Conservation (phyloP, 2,113 vertebrate genomes). For the Carettochelys insculpta region DNA sequence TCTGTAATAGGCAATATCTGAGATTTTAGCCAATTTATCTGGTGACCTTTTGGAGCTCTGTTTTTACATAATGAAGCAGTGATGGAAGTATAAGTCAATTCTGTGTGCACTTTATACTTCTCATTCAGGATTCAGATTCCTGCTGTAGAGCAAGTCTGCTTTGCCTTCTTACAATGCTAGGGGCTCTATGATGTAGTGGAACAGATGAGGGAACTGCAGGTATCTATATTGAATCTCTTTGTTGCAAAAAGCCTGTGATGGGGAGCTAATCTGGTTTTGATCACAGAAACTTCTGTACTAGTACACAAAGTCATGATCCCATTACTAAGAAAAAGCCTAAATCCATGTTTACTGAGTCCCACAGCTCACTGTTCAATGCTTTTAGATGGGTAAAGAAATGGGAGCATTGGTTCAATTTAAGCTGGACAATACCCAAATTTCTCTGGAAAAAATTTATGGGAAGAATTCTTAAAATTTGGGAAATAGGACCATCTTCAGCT, state of each 20-base stretch:
- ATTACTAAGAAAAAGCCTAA: slow-evolving; percentile 9
- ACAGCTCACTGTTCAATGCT: not conserved
- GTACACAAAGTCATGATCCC: not conserved
- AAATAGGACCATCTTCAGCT: not conserved
- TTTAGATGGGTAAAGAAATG: not conserved
- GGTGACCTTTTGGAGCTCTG: not conserved
- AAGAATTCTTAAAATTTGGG: not conserved
- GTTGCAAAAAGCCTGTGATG: not conserved
- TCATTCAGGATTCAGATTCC: not conserved
- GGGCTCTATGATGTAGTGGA: not conserved
- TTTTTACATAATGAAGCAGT: not conserved
- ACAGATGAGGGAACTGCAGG: not conserved
- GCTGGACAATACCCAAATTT: not conserved
- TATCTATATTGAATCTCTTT: not conserved
- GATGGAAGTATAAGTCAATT: not conserved
- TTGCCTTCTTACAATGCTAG: not conserved
- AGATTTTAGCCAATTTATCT: not conserved
- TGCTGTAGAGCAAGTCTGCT: not conserved
- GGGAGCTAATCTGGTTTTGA: slow-evolving; percentile 3
- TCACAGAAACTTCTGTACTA: fast-evolving
- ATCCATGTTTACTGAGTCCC: not conserved
- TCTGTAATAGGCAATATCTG: fast-evolving
- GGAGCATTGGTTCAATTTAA: not conserved
- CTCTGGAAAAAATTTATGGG: not conserved
- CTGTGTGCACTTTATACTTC: not conserved